phyloP scores from a whole-genome alignment of 2,113 vertebrate species.

The Zapornia atra region DNA sequence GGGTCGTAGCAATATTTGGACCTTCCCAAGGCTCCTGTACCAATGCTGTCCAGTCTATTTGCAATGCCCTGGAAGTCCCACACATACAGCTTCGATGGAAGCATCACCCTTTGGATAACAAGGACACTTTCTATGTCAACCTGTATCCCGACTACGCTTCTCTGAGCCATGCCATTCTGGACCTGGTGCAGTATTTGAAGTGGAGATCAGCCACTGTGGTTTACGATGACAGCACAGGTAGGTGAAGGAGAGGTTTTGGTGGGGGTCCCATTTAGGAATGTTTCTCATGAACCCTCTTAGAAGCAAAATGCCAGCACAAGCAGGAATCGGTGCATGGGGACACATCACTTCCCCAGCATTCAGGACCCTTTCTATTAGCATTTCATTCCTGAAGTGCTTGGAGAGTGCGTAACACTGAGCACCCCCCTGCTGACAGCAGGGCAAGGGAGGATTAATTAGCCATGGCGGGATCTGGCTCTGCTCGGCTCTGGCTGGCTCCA shows the following conservation, averaged over 20 bases:
- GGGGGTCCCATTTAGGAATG: neutral
- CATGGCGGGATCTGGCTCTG: neutral
- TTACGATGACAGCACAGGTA: slow-evolving; percentile 98
- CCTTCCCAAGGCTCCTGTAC: slow-evolving; percentile 97
- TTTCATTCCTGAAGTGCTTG: neutral
- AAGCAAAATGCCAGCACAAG: fast-evolving
- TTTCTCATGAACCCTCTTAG: fast-evolving
- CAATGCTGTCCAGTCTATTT: slow-evolving; percentile 97
- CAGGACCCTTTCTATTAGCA: neutral
- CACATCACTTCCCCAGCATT: neutral
- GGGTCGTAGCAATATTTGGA: slow-evolving; percentile 97
- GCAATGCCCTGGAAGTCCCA: slow-evolving; percentile 96
- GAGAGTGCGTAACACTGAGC: neutral
- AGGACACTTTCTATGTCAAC: slow-evolving; percentile 97
- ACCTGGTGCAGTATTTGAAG: slow-evolving; percentile 95
- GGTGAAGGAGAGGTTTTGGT: neutral
- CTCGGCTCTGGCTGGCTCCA: neutral
- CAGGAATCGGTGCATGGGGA: fast-evolving
- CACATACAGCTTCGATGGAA: slow-evolving; percentile 98
- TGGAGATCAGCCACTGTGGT: slow-evolving; percentile 98
- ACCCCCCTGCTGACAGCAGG: neutral
- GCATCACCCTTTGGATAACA: slow-evolving; percentile 97
- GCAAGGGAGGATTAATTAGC: fast-evolving
- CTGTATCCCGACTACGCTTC: slow-evolving; percentile 97
- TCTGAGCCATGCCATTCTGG: slow-evolving; percentile 95